phyloP scores from a whole-genome alignment of 2,113 vertebrate species.

The Columba livia region DNA sequence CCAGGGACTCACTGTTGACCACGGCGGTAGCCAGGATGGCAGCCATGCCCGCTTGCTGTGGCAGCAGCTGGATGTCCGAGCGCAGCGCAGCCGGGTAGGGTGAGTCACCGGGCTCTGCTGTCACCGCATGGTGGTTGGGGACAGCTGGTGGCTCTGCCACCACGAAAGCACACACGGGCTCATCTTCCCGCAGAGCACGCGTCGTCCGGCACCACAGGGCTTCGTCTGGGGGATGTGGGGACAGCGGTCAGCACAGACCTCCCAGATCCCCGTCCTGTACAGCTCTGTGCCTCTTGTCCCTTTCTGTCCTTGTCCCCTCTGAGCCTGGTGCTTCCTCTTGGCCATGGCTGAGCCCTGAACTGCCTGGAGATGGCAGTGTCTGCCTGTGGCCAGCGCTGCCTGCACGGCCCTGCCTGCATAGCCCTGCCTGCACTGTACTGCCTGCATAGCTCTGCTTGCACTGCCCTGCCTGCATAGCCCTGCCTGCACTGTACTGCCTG shows the following conservation, averaged over 20 bases:
- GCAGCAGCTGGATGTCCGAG: slow-evolving; percentile 93
- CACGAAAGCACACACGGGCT: slow-evolving; percentile 70
- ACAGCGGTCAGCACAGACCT: background rate
- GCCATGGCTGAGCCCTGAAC: background rate
- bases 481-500: background rate
- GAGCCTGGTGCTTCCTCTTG: background rate
- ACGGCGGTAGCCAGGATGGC: slow-evolving; percentile 94
- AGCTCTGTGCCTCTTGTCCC: background rate
- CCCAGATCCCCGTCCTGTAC: fast-evolving
- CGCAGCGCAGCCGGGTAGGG: slow-evolving; percentile 70
- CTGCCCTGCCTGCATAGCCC: too few species aligned
- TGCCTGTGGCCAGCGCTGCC: background rate
- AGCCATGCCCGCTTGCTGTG: slow-evolving; percentile 97
- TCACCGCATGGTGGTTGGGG: slow-evolving; percentile 67
- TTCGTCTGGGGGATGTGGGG: slow-evolving; percentile 65
- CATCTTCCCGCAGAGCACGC: slow-evolving; percentile 71
- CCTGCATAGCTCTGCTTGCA: too few species aligned
- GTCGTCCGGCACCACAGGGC: slow-evolving; percentile 88
- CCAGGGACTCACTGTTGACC: slow-evolving; percentile 88
- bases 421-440: too few species aligned
- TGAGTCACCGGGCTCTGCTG: slow-evolving; percentile 70
- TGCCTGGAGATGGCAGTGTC: slow-evolving; percentile 34
- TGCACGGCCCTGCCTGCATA: too few species aligned
- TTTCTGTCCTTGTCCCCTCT: background rate
- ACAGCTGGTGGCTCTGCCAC: slow-evolving; percentile 56